Base-by-base conservation (phyloP, 2,113 vertebrate species). In the Ciconia boyciana region DNA sequence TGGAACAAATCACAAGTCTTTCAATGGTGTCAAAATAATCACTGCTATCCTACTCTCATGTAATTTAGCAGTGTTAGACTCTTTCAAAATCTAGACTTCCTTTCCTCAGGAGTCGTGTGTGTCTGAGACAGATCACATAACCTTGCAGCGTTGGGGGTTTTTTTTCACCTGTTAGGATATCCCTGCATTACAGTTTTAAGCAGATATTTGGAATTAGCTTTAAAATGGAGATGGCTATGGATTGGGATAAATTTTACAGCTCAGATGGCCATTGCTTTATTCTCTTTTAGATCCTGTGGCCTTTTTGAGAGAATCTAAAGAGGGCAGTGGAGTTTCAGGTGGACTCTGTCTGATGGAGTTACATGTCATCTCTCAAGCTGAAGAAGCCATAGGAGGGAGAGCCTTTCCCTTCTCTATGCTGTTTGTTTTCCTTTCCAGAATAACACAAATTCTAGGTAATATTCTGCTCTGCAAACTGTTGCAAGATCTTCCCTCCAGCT, bases 161-260 rank as follows among this genome's bases (percentile, higher is more conserved):
- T 57, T 75, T 61, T 48, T 55, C 51, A 78, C 91, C 39, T 87
- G 25, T 70, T 93, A 75, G 41, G 69, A 54, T 75, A 48, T 77
- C 19, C 68, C 85, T 82, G n/a, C 25, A 8, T 93, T 91, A 58
- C 41, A 78, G 57, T 88, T 92, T 58, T 46, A 86, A 87, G 82
- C 62, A 75, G 65, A 9, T 43, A 49, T 72, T 97, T 97, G 88
- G 83, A 51, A 85, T 81, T 46, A 20, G 34, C 81, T 96, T 94
- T 94, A 57, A 88, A 66, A 69, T 55, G 86, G 80, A 96, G 31
- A 74, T 71, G 11, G 77, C 58, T 31, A 25, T 11, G 6, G 57
- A 32, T 39, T 46, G 68, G 71, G 75, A 76, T 94, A 39, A 68
- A 13, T 66, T 77, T 65, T 49, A 44, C 20, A 75, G 16, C 57